phyloP scores from a whole-genome alignment of 2,797 vertebrate genomes.

The Tadarida brasiliensis region DNA sequence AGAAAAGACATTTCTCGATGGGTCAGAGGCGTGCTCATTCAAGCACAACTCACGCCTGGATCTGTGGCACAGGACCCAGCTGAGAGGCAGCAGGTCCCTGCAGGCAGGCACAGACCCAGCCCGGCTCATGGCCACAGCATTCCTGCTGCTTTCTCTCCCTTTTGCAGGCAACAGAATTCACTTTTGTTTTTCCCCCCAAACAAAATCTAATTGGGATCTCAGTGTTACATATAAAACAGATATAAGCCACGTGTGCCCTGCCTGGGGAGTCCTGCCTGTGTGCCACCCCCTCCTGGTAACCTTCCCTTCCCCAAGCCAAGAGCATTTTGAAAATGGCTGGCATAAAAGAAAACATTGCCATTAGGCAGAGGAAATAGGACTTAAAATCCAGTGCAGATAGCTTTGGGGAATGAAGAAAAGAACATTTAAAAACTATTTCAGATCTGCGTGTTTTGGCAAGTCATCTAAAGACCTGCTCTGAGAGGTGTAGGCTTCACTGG shows the following conservation, averaged over 20 bases:
- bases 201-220: neutral
- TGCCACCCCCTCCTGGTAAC: neutral
- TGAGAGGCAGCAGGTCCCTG: neutral
- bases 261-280: neutral
- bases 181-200: neutral
- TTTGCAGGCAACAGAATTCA: neutral
- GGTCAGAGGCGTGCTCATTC: neutral
- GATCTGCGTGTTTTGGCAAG: neutral
- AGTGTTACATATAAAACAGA: neutral
- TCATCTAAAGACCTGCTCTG: neutral
- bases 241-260: neutral
- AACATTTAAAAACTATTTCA: neutral
- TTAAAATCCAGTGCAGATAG: neutral
- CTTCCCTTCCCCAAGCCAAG: neutral
- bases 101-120: rapidly evolving
- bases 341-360: neutral
- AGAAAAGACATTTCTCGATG: neutral
- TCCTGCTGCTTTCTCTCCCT: neutral
- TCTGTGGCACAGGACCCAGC: neutral
- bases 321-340: neutral
- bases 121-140: neutral
- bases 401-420: neutral
- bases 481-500: neutral
- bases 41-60: neutral
- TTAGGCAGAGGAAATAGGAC: neutral